Percentiles rank a stretch among this genome's conserved stretches.
Conservation (phyloP, 2,113 vertebrate species). For the Pristiophorus japonicus region DNA sequence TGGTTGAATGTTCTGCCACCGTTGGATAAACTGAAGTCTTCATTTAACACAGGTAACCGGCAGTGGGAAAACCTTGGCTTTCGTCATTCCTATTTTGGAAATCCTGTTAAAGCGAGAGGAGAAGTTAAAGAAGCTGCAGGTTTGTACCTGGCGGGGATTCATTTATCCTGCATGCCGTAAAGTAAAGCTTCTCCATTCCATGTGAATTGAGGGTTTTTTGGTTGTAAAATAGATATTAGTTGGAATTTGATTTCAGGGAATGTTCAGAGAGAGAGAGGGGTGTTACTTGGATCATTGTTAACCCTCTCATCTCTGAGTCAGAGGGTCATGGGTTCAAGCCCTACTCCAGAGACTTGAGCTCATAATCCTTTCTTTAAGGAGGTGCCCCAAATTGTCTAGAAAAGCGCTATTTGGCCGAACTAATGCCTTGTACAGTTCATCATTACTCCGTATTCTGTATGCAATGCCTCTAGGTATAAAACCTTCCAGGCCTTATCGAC, state of each 20-base stretch:
- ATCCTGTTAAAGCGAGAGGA: conserved; percentile 81
- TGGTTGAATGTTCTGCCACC: too few relatives aligned
- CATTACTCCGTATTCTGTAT: background rate
- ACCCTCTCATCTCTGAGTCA: too few relatives aligned
- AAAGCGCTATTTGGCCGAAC: background rate
- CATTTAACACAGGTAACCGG: conserved; percentile 73
- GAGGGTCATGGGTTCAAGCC: too few relatives aligned
- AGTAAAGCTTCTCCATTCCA: background rate
- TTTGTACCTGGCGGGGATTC: conserved; percentile 47
- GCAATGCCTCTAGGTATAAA: background rate
- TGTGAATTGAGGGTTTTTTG: background rate
- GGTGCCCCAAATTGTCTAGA: background rate
- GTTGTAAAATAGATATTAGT: background rate
- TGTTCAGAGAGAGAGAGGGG: background rate
- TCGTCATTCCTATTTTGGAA: conserved; percentile 85
- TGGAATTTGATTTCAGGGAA: background rate
- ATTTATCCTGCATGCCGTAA: background rate
- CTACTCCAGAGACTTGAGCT: background rate
- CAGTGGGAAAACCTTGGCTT: conserved; percentile 90
- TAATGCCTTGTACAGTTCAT: background rate
- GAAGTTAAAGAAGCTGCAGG: conserved; percentile 85
- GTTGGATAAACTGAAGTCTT: background rate
- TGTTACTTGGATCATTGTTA: background rate
- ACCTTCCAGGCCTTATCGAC: background rate
- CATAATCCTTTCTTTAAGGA: background rate